Conservation (phyloP, 2,113 vertebrate genomes). For the Geococcyx californianus region DNA sequence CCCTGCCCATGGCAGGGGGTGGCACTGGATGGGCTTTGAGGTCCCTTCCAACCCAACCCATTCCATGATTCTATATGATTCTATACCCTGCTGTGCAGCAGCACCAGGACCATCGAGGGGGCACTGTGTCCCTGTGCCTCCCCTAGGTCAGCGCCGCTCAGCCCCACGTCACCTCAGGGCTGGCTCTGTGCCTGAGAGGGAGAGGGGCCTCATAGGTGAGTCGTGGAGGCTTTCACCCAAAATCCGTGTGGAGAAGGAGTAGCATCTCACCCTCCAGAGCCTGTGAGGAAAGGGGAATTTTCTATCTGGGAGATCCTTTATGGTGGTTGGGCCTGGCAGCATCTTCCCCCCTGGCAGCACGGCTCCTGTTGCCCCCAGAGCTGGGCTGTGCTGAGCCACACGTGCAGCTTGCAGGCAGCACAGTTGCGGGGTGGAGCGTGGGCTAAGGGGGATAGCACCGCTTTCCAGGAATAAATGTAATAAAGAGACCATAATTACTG, state of each 20-base stretch:
- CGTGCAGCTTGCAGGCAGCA: not conserved
- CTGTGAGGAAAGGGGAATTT: not conserved
- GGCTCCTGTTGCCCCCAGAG: not conserved
- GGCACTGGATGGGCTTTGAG: too few relatives aligned
- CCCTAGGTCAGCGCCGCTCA: not conserved
- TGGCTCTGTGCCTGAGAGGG: rapidly evolving
- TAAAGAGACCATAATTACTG: not conserved
- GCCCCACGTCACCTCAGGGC: rapidly evolving
- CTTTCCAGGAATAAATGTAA: not conserved
- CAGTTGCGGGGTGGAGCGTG: not conserved
- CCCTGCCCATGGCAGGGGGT: too few relatives aligned
- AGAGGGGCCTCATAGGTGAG: too few relatives aligned
- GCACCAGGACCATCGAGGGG: rapidly evolving
- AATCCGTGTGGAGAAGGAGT: not conserved
- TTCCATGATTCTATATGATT: too few relatives aligned
- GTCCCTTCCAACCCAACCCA: too few relatives aligned
- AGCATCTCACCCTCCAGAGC: not conserved
- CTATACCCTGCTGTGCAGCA: not conserved
- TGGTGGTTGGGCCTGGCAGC: not conserved
- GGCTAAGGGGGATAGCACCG: not conserved
- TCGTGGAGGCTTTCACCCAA: not conserved
- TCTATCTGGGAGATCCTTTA: not conserved
- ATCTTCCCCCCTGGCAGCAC: not conserved
- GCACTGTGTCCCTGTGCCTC: rapidly evolving
- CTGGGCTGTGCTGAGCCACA: rapidly evolving